Percentiles rank a stretch among this genome's conserved stretches.
Evolutionary conservation across 2,888 invertebrate species (phyloP).

Genomic region (Ennomos erosarius): DNA sequence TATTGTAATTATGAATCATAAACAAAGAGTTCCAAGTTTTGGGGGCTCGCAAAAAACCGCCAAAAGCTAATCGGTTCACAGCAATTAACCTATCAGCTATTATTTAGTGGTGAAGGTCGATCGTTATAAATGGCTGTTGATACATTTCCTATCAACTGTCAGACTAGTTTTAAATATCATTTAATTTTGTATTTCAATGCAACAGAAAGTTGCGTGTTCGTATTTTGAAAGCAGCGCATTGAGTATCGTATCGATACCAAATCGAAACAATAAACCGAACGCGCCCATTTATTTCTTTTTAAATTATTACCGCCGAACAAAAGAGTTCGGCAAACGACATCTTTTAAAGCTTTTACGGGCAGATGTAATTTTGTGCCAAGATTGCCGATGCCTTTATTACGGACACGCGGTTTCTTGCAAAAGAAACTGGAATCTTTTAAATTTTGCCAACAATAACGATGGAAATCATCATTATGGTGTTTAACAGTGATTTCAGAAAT

Average conservation of each 20-base stretch:
- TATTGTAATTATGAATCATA: conserved; percentile 82
- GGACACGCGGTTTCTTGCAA: conserved; percentile 58
- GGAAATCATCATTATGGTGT: conserved; percentile 38
- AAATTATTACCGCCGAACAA: conserved; percentile 64
- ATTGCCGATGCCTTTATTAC: conserved; percentile 58
- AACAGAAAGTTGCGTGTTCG: conserved; percentile 49
- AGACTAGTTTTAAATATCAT: conserved; percentile 50
- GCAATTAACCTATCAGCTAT: conserved; percentile 82
- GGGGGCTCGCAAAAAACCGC: conserved; percentile 69
- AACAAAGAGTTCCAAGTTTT: conserved; percentile 72
- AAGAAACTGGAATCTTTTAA: conserved; percentile 44
- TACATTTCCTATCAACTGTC: conserved; percentile 61
- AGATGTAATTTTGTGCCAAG: conserved; percentile 59
- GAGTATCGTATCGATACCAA: conserved; percentile 28
- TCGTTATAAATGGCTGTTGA: conserved; percentile 63
- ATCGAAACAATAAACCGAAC: conserved; percentile 51
- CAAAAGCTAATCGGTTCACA: conserved; percentile 78
- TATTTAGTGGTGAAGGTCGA: conserved; percentile 78
- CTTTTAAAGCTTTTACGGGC: conserved; percentile 61
- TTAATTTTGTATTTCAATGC: conserved; percentile 26
- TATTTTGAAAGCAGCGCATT: conserved; percentile 45
- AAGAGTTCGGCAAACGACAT: conserved; percentile 62
- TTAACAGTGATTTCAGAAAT: conserved; percentile 33
- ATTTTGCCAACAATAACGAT: conserved; percentile 31
- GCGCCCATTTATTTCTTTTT: conserved; percentile 53